Base-by-base conservation (phyloP, 2,113 vertebrate species). In the Panthera leo region DNA sequence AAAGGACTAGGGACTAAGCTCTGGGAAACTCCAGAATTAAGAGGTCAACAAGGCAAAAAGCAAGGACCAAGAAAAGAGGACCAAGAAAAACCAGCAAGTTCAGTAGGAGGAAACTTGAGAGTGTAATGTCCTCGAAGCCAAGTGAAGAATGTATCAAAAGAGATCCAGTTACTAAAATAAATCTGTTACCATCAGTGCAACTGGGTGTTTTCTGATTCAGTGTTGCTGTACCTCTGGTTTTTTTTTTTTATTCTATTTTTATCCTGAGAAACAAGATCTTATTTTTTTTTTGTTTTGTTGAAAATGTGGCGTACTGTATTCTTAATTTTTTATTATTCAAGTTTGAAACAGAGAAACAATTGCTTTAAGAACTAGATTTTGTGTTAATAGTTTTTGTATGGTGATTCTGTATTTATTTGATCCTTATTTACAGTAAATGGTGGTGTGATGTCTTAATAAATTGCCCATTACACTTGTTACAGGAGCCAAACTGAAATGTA, bases 181-280 rank as follows among this genome's bases (percentile, higher is more conserved):
- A 70, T 51, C 61, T 36, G 1, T 84, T 58, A 71, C 31, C 15
- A 2, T 85, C 58, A 58, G 34, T 55, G 34, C n/a, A 75, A 8
- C 18, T 42, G 23, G 1, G 7, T 63, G 36, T 53, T 10, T 61
- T 90, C 7, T 75, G 80, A 92, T 58, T 96, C 61, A 96, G 2
- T 85, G 83, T 94, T 85, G n/a, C 70, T 83, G 10, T 82, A 82
- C 16, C 42, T 45, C 18, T 83, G 2, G 3, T 68, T 9, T 25
- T 61, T 61, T 53, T 58, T 95, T 87, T 83, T 87, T 42, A 85
- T 93, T 95, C 78, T 92, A 39, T 95, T 97, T 97, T 93, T 91
- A 29, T 92, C 58, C 55, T 61, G 21, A 19, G 12, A 95, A 95
- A 92, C 27, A 96, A 55, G 55, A 91, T 76, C 4, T 27, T 53